Evolutionary conservation across 1,140 invertebrate genomes (phyloP).

Genomic region (Ooceraea biroi): DNA sequence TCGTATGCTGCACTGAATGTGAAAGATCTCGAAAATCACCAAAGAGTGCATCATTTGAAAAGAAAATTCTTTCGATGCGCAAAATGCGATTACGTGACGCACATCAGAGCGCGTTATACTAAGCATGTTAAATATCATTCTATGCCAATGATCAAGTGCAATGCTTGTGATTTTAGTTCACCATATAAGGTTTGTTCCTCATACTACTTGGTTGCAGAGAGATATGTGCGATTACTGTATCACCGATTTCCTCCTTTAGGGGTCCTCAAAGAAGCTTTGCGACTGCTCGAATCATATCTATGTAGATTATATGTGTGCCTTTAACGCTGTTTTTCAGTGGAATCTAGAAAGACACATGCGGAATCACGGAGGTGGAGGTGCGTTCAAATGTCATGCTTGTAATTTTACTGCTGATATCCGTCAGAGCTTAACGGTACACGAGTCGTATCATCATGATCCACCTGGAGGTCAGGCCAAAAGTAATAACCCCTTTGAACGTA

Average conservation of each 20-base stretch:
- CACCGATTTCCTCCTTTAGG: conserved; percentile 23
- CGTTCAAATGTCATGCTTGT: conserved; percentile 94
- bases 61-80: conserved; percentile 93
- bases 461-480: conserved; percentile 88
- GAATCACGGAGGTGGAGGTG: conserved; percentile 94
- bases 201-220: conserved; percentile 45
- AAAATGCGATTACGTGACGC: conserved; percentile 96
- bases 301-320: conserved; percentile 27
- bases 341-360: conserved; percentile 97
- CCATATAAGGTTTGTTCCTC: conserved; percentile 90
- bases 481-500: conserved; percentile 83
- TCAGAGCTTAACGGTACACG: conserved; percentile 96
- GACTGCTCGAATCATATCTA: conserved; percentile 34
- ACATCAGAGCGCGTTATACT: conserved; percentile 95
- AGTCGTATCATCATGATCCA: conserved; percentile 95
- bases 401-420: conserved; percentile 97
- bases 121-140: conserved; percentile 98
- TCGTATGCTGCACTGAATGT: conserved; percentile 70
- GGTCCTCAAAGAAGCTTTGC: conserved; percentile 13
- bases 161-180: conserved; percentile 96
- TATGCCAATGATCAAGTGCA: conserved; percentile 97
- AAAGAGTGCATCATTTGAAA: conserved; percentile 85
- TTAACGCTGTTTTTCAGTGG: conserved; percentile 86
- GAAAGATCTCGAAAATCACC: conserved; percentile 80
- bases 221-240: conserved; percentile 27